Conservation (phyloP, 2,797 vertebrate genomes). For the Numenius phaeopus region DNA sequence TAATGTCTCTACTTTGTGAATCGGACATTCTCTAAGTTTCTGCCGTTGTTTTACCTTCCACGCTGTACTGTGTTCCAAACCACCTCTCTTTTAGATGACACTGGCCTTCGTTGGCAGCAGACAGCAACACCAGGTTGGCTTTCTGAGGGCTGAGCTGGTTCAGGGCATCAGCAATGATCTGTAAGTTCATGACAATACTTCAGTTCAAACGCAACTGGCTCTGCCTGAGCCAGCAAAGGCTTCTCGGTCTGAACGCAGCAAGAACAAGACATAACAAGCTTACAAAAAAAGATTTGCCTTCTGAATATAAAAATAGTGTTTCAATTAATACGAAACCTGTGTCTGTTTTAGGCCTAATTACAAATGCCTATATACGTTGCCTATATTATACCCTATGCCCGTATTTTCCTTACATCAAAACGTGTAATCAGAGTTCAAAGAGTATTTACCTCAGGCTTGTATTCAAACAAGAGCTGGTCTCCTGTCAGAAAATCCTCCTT, state of each 20-base stretch:
- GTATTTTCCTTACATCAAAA: neutral
- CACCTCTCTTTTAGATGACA: constrained; percentile 90
- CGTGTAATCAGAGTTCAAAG: neutral
- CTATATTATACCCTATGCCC: neutral
- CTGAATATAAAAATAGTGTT: neutral
- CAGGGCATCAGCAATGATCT: constrained; percentile 90
- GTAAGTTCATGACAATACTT: constrained; percentile 1
- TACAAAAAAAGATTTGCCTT: neutral
- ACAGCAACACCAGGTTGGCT: constrained; percentile 91
- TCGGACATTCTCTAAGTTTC: neutral
- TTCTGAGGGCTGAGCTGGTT: constrained; percentile 85
- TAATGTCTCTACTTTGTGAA: neutral
- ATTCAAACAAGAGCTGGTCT: constrained; percentile 94
- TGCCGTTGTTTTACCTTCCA: constrained; percentile 83
- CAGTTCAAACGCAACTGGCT: neutral
- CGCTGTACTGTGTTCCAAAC: constrained; percentile 92
- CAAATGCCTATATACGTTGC: neutral
- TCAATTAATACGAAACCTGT: neutral
- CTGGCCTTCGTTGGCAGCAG: constrained; percentile 90
- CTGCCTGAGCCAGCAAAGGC: neutral
- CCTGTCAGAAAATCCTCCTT: constrained; percentile 93
- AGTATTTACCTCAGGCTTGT: constrained; percentile 86
- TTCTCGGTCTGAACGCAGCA: neutral
- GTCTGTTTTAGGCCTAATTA: neutral
- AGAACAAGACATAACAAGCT: neutral